phyloP scores from a whole-genome alignment of 2,113 vertebrate genomes.

The Strix aluco region DNA sequence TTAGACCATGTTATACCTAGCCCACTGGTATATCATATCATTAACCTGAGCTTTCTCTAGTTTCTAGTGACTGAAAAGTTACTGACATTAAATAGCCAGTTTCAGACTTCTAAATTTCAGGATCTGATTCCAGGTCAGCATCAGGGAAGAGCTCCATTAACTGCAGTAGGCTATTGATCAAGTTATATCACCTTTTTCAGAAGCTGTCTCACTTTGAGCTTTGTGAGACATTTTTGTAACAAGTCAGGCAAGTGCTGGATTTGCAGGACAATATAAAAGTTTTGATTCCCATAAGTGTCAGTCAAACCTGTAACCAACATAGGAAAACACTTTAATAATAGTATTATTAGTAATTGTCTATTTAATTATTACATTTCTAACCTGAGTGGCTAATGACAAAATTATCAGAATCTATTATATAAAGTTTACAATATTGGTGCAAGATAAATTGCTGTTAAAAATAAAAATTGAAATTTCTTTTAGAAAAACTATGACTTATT shows the following conservation, averaged over 20 bases:
- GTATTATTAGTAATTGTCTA: background rate
- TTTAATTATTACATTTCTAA: background rate
- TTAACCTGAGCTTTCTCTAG: background rate
- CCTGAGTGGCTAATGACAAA: background rate
- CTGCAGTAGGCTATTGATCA: background rate
- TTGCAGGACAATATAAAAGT: background rate
- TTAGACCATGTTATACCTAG: background rate
- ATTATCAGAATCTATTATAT: background rate
- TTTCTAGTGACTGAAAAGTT: background rate
- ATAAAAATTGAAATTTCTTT: background rate
- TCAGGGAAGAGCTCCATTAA: background rate
- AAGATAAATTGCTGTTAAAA: background rate
- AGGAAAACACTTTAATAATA: background rate
- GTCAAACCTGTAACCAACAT: background rate
- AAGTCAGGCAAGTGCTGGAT: background rate
- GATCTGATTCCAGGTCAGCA: background rate
- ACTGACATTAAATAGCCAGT: background rate
- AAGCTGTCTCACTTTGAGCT: background rate
- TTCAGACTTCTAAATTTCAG: background rate
- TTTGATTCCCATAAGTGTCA: background rate
- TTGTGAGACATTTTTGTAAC: background rate
- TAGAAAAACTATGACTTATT: background rate
- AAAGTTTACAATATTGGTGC: background rate
- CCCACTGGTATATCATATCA: background rate
- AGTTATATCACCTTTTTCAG: background rate